A percentile compares a stretch with the other conserved stretches of the same genome.
Evolutionary conservation across 2,888 invertebrate genomes (phyloP).

Genomic region (Euphydryas editha): DNA sequence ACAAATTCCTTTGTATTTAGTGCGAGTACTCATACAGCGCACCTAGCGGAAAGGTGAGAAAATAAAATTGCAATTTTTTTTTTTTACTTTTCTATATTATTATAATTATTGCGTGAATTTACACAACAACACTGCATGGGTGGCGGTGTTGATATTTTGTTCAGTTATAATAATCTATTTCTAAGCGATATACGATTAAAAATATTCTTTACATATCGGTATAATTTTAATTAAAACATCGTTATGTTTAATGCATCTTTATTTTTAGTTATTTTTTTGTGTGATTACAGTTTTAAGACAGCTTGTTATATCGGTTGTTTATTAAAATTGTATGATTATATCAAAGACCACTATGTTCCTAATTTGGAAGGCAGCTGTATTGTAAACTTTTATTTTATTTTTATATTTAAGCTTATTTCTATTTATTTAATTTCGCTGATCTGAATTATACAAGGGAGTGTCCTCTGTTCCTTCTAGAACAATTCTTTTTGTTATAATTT

Average conservation of each 20-base stretch:
- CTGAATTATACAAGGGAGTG: neutral
- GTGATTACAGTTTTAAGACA: neutral
- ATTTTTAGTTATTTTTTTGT: slow-evolving; percentile 3
- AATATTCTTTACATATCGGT: neutral
- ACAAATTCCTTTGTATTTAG: neutral
- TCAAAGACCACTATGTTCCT: neutral
- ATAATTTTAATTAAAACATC: neutral
- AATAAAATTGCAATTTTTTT: neutral
- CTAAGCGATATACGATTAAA: neutral
- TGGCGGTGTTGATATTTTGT: neutral
- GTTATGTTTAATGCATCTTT: neutral
- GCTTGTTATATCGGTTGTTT: neutral
- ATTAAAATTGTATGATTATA: neutral
- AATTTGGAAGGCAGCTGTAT: neutral
- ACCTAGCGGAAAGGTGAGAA: neutral
- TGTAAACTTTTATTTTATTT: neutral
- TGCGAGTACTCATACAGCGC: neutral
- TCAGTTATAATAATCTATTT: neutral
- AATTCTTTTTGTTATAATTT: neutral
- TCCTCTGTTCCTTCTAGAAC: neutral
- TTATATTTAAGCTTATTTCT: neutral
- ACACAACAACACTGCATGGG: no score
- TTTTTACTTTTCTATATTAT: neutral
- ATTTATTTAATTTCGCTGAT: slow-evolving; percentile 6
- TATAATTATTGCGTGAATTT: no score